phyloP scores from a whole-genome alignment of 1,140 invertebrate genomes.

The Drosophila lacteicornis region DNA sequence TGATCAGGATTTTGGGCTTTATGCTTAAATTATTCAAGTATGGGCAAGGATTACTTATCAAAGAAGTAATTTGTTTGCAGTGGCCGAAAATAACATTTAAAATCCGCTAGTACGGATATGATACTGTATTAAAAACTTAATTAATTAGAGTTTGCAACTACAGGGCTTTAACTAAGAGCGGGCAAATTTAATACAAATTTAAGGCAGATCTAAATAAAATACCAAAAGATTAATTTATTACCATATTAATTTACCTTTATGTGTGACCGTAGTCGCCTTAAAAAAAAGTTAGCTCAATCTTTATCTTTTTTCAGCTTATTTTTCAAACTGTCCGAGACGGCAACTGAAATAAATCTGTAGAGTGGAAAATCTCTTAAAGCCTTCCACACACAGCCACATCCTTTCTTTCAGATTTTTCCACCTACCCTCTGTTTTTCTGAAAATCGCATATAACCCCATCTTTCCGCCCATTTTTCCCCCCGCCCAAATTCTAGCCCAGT shows the following conservation, averaged over 20 bases:
- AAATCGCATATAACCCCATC: conserved; percentile 4
- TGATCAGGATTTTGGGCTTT: not conserved
- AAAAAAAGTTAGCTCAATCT: not conserved
- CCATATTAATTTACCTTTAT: too few species aligned
- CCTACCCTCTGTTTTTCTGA: not conserved
- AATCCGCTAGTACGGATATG: not conserved
- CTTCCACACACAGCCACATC: not conserved
- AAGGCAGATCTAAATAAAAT: too few species aligned
- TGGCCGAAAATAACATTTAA: not conserved
- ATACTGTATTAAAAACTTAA: too few species aligned
- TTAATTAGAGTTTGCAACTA: too few species aligned
- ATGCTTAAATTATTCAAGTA: not conserved
- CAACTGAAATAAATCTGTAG: conserved; percentile 6
- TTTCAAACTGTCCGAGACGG: not conserved
- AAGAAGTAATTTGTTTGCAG: not conserved
- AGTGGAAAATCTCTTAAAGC: conserved; percentile 11
- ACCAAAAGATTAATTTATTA: too few species aligned
- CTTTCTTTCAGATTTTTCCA: not conserved
- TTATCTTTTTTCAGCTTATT: not conserved
- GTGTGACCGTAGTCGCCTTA: too few species aligned
- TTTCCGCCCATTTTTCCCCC: not conserved
- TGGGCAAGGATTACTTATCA: not conserved
- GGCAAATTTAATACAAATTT: too few species aligned
- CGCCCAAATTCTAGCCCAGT: conserved; percentile 22
- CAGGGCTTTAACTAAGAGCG: too few species aligned